Percentiles rank a stretch among this genome's conserved stretches.
Evolutionary conservation across 2,888 invertebrate genomes (phyloP).

Genomic region (Poecilobothrus nobilitatus): DNA sequence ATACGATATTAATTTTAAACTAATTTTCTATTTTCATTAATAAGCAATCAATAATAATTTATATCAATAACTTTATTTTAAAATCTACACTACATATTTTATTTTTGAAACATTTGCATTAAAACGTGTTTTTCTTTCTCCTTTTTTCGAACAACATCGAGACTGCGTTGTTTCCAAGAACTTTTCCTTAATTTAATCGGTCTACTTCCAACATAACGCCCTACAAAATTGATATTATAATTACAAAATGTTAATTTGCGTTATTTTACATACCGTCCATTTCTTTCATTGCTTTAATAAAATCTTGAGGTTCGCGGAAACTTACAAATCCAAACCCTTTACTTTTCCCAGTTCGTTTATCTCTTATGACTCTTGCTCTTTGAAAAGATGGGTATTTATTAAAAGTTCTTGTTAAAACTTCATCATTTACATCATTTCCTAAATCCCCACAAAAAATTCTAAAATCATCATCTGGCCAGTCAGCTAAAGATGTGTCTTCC

Average conservation of each 20-base stretch:
- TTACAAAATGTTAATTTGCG: not conserved
- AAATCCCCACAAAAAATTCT: constrained; percentile 98
- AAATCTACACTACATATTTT: constrained; percentile 7
- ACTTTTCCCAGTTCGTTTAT: constrained; percentile 94
- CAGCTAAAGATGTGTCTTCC: constrained; percentile 89
- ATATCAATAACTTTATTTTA: too few relatives aligned
- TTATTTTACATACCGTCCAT: constrained; percentile 77
- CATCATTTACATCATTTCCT: constrained; percentile 98
- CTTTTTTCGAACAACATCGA: constrained; percentile 90
- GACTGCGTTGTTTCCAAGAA: constrained; percentile 86
- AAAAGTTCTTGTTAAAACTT: constrained; percentile 90
- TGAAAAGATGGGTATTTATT: constrained; percentile 89
- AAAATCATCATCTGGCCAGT: constrained; percentile 99
- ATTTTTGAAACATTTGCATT: constrained; percentile 46
- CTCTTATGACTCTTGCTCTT: constrained; percentile 89
- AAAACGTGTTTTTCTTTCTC: constrained; percentile 89
- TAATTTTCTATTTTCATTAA: too few relatives aligned
- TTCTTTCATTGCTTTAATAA: constrained; percentile 97
- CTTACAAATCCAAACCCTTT: constrained; percentile 99
- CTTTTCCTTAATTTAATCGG: constrained; percentile 97
- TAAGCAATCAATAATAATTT: too few relatives aligned
- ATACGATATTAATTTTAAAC: too few relatives aligned
- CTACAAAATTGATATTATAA: constrained; percentile 43
- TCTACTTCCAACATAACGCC: constrained; percentile 96
- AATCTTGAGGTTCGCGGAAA: constrained; percentile 95